phyloP scores from a whole-genome alignment of 2,888 invertebrate genomes.

The Odontomyia ornata region DNA sequence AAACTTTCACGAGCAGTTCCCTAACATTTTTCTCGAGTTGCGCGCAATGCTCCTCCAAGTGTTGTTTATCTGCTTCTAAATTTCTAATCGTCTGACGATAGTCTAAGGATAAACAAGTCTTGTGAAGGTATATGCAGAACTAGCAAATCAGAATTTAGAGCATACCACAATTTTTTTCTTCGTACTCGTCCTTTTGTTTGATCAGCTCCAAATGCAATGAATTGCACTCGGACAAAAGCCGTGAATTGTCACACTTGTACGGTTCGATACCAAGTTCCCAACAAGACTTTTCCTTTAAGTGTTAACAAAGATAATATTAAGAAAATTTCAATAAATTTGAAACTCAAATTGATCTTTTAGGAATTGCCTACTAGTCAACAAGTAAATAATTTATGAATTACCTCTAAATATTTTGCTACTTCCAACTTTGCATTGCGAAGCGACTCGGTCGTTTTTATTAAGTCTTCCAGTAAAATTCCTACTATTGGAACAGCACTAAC shows the following conservation, averaged over 20 bases:
- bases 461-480: slow-evolving; percentile 81
- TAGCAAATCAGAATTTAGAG: slow-evolving; percentile 39
- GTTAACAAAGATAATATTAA: slow-evolving; percentile 42
- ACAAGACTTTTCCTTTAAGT: slow-evolving; percentile 72
- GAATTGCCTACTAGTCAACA: slow-evolving; percentile 25
- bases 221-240: slow-evolving; percentile 79
- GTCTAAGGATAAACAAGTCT: slow-evolving; percentile 59
- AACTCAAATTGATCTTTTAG: slow-evolving; percentile 10
- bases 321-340: slow-evolving; percentile 10
- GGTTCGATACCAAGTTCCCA: slow-evolving; percentile 78
- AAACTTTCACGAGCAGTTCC: slow-evolving; percentile 52
- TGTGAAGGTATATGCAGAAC: not conserved
- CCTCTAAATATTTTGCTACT: slow-evolving; percentile 74
- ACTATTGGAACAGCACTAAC: slow-evolving; percentile 82
- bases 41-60: slow-evolving; percentile 64
- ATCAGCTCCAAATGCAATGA: slow-evolving; percentile 74
- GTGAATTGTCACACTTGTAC: slow-evolving; percentile 82
- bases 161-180: slow-evolving; percentile 68
- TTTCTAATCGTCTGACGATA: slow-evolving; percentile 65
- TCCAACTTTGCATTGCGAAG: slow-evolving; percentile 83
- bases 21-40: slow-evolving; percentile 65
- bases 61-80: slow-evolving; percentile 67
- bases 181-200: slow-evolving; percentile 72
- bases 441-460: slow-evolving; percentile 87
- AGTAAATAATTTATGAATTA: slow-evolving; percentile 56